phyloP scores from a whole-genome alignment of 1,140 invertebrate species.

The Oreohelix idahoensis region DNA sequence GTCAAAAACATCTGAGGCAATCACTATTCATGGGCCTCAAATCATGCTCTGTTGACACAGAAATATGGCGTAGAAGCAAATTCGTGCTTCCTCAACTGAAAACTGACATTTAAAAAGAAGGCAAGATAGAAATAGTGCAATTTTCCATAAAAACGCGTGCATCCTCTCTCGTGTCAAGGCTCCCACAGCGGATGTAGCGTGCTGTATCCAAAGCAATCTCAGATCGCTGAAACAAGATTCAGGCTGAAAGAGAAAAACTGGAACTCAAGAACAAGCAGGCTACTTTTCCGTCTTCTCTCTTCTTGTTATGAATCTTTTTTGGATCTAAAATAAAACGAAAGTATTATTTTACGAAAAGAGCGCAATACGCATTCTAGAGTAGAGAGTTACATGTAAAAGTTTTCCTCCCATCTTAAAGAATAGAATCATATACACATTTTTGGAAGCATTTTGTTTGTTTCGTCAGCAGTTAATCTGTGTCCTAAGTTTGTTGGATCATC shows the following conservation, averaged over 20 bases:
- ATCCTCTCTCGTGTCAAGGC: too few species aligned
- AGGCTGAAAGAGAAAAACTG: background rate
- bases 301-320: background rate
- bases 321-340: too few species aligned
- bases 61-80: background rate
- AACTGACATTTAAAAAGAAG: background rate
- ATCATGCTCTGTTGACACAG: constrained; percentile 16
- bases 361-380: too few species aligned
- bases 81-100: background rate
- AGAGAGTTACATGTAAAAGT: too few species aligned
- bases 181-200: too few species aligned
- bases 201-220: background rate
- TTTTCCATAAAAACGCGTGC: background rate
- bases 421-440: too few species aligned
- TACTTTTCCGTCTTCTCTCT: background rate
- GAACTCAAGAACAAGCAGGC: constrained; percentile 2
- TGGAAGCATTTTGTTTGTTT: too few species aligned
- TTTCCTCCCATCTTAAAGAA: too few species aligned
- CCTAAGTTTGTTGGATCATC: too few species aligned
- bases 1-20: constrained; percentile 27
- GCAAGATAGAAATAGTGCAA: background rate
- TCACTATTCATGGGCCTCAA: constrained; percentile 26
- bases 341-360: too few species aligned
- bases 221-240: background rate
- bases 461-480: too few species aligned